Base-by-base conservation (phyloP, 2,113 vertebrate species). In the Syngnathus typhle region DNA sequence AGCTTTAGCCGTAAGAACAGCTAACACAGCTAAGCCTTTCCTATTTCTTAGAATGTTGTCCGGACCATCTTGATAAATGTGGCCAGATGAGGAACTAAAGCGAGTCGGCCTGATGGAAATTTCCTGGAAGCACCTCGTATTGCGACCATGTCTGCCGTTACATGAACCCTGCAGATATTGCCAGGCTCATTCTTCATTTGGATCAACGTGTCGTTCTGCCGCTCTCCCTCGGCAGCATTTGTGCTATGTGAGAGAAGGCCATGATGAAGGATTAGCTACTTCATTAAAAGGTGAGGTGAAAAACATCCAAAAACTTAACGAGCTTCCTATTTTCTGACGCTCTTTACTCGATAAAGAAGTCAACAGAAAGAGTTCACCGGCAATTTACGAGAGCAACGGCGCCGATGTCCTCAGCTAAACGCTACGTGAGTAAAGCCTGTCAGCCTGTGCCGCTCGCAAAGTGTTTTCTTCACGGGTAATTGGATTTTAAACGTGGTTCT, bases 401-500 rank as follows among this genome's bases (percentile, higher is more conserved):
- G 76, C 70, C 79, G 72, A 71, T 47, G 16, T 49, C 54, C 69
- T 70, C 61, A 72, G 66, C 73, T 77, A 80, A 85, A 84, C 72
- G 69, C 75, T 79, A 70, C 77, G 46, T 75, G 70, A 80, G 27
- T 32, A 73, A 6, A 55, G 47, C 56, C 59, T 64, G 68, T 74
- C 68, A 82, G 71, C 60, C 69, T 65, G 71, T 78, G 73, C 76
- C 67, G 68, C 32, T 68, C 67, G 70, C 64, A 58, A 71, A 60
- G 46, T 55, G 58, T 78, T 73, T 76, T 76, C 51, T 64, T 6
- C 0, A 16, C 52, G 32, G 46, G 60, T 80, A 79, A 82, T 85
- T 84, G 69, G 73, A 71, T 74, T 81, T 78, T 44, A 76, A 68
- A 79, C 66, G 8, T 72, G 68, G 68, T 67, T 69, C 75, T 80